Evolutionary conservation across 2,888 invertebrate genomes (phyloP).

Genomic region (Disparrhopalites patrizii): DNA sequence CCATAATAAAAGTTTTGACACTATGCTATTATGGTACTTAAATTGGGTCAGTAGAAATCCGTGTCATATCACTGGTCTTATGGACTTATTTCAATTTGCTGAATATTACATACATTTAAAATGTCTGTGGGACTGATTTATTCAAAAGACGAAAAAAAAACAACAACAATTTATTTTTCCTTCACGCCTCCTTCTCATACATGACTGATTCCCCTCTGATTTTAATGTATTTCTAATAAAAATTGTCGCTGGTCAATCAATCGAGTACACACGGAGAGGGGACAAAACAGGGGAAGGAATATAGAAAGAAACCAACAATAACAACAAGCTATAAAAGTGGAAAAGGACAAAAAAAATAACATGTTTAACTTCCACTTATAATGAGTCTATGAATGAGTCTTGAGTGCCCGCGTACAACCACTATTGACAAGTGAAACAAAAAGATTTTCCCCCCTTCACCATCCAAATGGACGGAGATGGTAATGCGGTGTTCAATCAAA

Average conservation of each 20-base stretch:
- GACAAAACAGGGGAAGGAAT: no score
- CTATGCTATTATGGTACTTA: not conserved
- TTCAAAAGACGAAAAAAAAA: not conserved
- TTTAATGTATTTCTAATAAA: not conserved
- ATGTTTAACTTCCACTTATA: no score
- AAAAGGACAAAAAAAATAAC: not conserved
- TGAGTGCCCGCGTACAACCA: no score
- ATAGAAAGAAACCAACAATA: no score
- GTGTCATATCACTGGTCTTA: not conserved
- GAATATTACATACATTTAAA: no score
- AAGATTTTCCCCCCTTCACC: no score
- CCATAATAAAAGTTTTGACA: not conserved
- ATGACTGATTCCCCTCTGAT: not conserved
- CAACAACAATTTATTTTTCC: not conserved
- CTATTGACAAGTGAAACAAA: no score
- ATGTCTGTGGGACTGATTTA: no score
- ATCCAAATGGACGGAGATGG: no score
- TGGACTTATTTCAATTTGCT: not conserved
- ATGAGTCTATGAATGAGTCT: no score
- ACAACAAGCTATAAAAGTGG: not conserved
- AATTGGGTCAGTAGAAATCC: slow-evolving; percentile 14
- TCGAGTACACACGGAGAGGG: no score
- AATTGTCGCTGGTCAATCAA: not conserved
- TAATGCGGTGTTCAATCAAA: no score
- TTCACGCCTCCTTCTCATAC: not conserved